Evolutionary conservation across 2,797 vertebrate species (phyloP).

Genomic region (Anguilla megastoma): DNA sequence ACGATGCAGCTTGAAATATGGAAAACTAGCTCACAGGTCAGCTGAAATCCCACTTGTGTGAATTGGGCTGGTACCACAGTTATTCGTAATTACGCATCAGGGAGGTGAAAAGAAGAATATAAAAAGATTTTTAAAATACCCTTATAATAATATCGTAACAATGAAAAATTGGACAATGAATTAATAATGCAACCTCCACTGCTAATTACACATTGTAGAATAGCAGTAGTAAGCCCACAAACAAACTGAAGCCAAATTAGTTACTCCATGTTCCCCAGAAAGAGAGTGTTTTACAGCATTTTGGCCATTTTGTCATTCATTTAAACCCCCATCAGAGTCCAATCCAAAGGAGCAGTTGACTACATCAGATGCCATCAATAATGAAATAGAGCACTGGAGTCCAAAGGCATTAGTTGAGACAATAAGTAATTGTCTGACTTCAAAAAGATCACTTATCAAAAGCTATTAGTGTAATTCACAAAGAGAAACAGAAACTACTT

Average conservation of each 20-base stretch:
- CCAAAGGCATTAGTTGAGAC: conserved; percentile 30
- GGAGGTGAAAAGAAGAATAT: background rate
- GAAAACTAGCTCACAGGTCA: background rate
- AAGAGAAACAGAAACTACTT: conserved; percentile 1
- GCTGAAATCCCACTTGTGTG: background rate
- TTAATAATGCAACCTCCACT: background rate
- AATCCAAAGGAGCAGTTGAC: conserved; percentile 20
- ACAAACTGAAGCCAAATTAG: conserved; percentile 1
- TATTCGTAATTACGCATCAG: background rate
- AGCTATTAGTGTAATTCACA: conserved; percentile 20
- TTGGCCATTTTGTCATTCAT: background rate
- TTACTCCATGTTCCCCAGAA: background rate
- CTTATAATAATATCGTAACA: background rate
- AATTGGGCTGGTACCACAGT: background rate
- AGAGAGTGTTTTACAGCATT: background rate
- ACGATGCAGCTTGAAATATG: background rate
- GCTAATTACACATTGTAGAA: background rate
- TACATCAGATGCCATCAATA: conserved; percentile 28
- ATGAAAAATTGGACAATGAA: background rate
- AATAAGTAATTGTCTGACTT: conserved; percentile 22
- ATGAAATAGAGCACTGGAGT: conserved; percentile 26
- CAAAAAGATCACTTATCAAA: conserved; percentile 31
- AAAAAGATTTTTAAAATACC: background rate
- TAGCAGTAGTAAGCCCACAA: background rate
- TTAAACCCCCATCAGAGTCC: conserved; percentile 2